phyloP scores from a whole-genome alignment of 1,140 invertebrate species.

The Leguminivora glycinivorella region DNA sequence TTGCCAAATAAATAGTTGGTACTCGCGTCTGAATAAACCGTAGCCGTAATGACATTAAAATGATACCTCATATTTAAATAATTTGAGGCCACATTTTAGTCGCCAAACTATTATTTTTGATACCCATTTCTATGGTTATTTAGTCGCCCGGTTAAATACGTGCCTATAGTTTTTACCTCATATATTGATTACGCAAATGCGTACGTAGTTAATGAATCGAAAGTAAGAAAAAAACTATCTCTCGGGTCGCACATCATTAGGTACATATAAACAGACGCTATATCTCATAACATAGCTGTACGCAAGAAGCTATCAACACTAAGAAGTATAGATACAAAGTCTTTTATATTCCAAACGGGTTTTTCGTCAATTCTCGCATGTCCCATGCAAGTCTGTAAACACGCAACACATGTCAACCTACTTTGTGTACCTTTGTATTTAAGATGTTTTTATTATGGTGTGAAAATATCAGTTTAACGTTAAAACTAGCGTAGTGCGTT shows the following conservation, averaged over 20 bases:
- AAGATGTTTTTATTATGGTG: background rate
- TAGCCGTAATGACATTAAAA: too few relatives aligned
- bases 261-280: background rate
- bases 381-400: constrained; percentile 4
- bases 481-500: background rate
- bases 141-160: too few relatives aligned
- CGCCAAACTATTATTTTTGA: too few relatives aligned
- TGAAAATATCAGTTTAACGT: background rate
- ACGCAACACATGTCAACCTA: background rate
- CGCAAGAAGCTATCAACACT: constrained; percentile 45
- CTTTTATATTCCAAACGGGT: constrained; percentile 54
- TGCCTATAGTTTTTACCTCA: background rate
- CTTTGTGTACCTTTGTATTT: background rate
- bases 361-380: constrained; percentile 35
- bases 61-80: too few relatives aligned
- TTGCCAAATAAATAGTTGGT: too few relatives aligned
- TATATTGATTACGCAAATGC: background rate
- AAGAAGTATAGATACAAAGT: background rate
- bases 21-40: too few relatives aligned
- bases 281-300: constrained; percentile 38
- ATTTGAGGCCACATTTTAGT: too few relatives aligned
- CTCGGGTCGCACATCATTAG: constrained; percentile 25
- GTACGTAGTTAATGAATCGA: background rate
- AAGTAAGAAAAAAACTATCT: background rate
- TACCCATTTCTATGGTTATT: too few relatives aligned